phyloP scores from a whole-genome alignment of 2,888 invertebrate genomes.

The Folsomia manolachei region DNA sequence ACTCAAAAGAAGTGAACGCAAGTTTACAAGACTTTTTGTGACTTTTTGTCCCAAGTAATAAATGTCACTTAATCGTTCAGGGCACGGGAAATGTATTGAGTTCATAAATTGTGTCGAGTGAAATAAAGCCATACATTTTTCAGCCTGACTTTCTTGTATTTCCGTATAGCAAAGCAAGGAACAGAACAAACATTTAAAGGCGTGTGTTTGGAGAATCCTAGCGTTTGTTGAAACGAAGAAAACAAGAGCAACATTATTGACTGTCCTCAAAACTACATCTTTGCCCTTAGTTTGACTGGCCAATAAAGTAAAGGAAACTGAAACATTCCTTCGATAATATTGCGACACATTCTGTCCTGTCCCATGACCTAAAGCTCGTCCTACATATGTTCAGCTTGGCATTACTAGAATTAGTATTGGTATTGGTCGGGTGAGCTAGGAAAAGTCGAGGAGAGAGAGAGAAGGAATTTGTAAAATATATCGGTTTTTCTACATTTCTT shows the following conservation, averaged over 20 bases:
- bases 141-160: constrained; percentile 23
- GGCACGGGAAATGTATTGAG: constrained; percentile 47
- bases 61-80: constrained; percentile 51
- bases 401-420: background rate
- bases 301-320: constrained; percentile 16
- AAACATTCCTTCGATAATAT: constrained; percentile 21
- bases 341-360: constrained; percentile 13
- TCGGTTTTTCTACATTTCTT: constrained; percentile 31
- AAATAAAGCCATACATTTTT: constrained; percentile 37
- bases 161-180: background rate
- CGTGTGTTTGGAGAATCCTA: background rate
- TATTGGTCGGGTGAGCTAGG: background rate
- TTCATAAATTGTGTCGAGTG: constrained; percentile 48
- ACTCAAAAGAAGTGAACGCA: too few relatives aligned
- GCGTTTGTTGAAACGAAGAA: background rate
- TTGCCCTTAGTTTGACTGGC: background rate
- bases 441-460: constrained; percentile 17
- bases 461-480: constrained; percentile 29
- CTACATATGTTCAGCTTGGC: too few relatives aligned
- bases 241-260: constrained; percentile 4
- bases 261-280: background rate
- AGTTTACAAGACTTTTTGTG: too few relatives aligned
- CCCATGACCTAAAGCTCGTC: too few relatives aligned
- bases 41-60: constrained; percentile 40
- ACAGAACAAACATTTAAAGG: constrained; percentile 4